Base-by-base conservation (phyloP, 1,140 invertebrate species). In the Plutomurus gul region DNA sequence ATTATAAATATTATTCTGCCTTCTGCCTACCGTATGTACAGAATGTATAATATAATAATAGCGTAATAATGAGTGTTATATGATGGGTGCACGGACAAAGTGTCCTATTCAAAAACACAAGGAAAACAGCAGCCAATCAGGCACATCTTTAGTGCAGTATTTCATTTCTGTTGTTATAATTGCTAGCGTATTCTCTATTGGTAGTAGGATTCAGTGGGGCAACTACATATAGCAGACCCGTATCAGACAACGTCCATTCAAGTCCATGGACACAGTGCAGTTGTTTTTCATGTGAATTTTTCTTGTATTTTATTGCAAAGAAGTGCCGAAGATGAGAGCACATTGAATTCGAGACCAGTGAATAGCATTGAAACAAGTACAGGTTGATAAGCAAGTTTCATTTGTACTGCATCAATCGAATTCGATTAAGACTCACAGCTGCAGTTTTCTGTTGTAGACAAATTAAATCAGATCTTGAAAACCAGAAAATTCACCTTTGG, bases 401-500 rank as follows among this genome's bases (percentile, higher is more conserved):
- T 65, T 65, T 65, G 56, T 65, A 22, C n/a, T 65, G 56, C 56
- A 65, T 65, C 56, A 33, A 65, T 65, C 56, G 56, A 65, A 65
- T 65, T 65, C 56, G 56, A 65, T 65, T 65, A 65, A 13, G 27
- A 16, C 56, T 65, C 56, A 65, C 56, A 65, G 56, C 56, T 65
- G 56, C 27, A 36, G 25, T n/a, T n/a, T n/a, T n/a, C n/a, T n/a
- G n/a, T 33, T 65, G 56, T 36, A 65, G 25, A 65, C 56, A 65
- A 65, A 65, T 65, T 65, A 65, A 65, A 65, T 65, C 56, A 65
- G 56, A 65, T 65, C 56, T 65, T n/a, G 30, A 39, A 72, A 72
- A 72, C 70, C 37, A 11, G 70, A 72, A 72, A 72, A 72, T 72
- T 72, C 70, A 72, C 70, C 70, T 72, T 72, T 72, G 20, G 70